Conservation (phyloP, 2,888 invertebrate species). For the Saturnia japonica region DNA sequence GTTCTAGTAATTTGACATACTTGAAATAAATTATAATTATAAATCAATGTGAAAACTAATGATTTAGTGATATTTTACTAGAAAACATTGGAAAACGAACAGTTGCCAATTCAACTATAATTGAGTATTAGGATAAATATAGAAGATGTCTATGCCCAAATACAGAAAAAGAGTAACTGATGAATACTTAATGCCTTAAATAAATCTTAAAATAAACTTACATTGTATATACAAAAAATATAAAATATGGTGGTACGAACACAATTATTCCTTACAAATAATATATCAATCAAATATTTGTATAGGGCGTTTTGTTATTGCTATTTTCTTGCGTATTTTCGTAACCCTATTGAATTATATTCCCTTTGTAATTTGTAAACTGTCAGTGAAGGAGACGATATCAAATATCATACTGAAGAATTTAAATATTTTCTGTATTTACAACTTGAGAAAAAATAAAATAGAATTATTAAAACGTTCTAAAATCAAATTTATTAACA, state of each 20-base stretch:
- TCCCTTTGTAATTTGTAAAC: neutral
- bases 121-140: neutral
- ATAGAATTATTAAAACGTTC: conserved; percentile 11
- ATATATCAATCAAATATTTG: neutral
- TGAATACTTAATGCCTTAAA: conserved; percentile 26
- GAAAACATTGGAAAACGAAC: too few relatives aligned
- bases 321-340: neutral
- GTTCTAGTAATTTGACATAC: too few relatives aligned
- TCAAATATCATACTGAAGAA: neutral
- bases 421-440: neutral
- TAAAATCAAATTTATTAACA: neutral
- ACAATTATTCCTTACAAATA: conserved; percentile 1
- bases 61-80: too few relatives aligned
- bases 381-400: neutral
- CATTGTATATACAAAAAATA: conserved; percentile 6
- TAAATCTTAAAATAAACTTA: conserved; percentile 22
- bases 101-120: too few relatives aligned
- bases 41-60: too few relatives aligned
- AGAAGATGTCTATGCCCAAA: neutral
- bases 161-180: conserved; percentile 9
- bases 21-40: too few relatives aligned
- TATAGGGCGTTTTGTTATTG: neutral
- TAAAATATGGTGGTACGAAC: conserved; percentile 6
- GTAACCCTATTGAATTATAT: neutral
- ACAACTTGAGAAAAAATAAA: neutral